Evolutionary conservation across 64 coral and sea anemone genomes (phyloP), one percentile per base, ranked within the genome.

Genomic region (Montipora foliosa): DNA sequence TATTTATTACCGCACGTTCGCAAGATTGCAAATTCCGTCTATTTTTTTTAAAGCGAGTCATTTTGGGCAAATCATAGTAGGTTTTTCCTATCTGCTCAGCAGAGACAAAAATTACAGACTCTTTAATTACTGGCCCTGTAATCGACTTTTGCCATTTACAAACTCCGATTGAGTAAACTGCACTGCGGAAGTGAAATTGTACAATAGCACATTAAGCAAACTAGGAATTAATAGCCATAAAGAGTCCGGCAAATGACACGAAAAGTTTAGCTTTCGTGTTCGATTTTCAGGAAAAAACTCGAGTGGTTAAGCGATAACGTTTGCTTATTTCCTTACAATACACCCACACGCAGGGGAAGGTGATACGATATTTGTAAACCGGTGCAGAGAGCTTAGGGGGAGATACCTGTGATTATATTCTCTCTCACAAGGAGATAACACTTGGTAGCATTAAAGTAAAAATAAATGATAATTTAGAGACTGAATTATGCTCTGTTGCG

Each of bases 271-370:
- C 2, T 86, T 86, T 67, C 66, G 80, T 66, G 80, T 7, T 10
- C 47, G 13, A 8, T 20, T 72, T 86, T 22, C 66, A 86, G 82
- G 82, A 86, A 86, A 64, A 71, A 86, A 86, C 19, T 14, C 62
- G 82, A 86, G 82, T 21, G 8, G 66, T 47, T 71, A 50, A 86
- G 82, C 61, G 82, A 86, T 86, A 86, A 86, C 82, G 82, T 86
- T 86, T 5, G 66, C 45, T 37, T 59, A 86, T 86, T 86, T 86
- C 66, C 44, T 86, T 86, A 85, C 82, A 85, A 72, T 86, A 70
- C 82, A 68, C 82, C 82, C 82, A 67, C 82, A 71, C 66, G 64
- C 61, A 64, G 52, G 61, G 53, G 53, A 17, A 13, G 58, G 44
- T 16, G 82, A 68, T 71, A 48, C 4, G 64, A 72, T 86, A 86